Base-by-base conservation (phyloP, 2,113 vertebrate species). In the Xiphias gladius region DNA sequence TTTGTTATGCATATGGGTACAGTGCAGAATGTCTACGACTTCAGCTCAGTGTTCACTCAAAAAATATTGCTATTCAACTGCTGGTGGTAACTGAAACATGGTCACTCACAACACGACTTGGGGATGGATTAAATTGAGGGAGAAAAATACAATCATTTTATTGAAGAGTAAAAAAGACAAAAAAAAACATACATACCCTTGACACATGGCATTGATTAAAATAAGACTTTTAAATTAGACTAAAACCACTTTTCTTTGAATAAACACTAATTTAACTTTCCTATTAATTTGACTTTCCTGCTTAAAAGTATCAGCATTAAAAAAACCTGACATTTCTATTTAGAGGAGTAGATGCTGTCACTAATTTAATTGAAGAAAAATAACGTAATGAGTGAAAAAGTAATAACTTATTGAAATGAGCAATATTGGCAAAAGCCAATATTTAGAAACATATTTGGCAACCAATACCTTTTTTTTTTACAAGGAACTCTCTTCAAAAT, bases 121-220 rank as follows among this genome's bases (percentile, higher is more conserved):
- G 26, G 65, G 26, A 28, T 3, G 35, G 32, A 57, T 63, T 82
- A 48, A 58, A 74, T 64, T 43, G n/a, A 57, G 28, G 35, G 20
- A 57, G 8, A 52, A 48, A 17, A 68, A 52, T 41, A 62, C 13
- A 7, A n/a, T 7, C 0, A 52, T 59, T 20, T 16, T 13, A 79
- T 1, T 50, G 26, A 3, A 54, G 35, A 55, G 54, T 9, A 43
- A 65, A n/a, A n/a, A n/a, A n/a, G n/a, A n/a, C n/a, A 79, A 32
- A 52, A 4, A 28, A 61, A 68, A 73, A 48, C 39, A 13, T 61
- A 7, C 58, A 22, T 10, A 37, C 19, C 10, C 17, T 19, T 9
- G 9, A 63, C 10, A 32, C 37, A 22, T 5, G 61, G 11, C 52
- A 24, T 10, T 17, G 7, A 37, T 22, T 58, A 32, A 58, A 61